Evolutionary conservation across 2,888 invertebrate genomes (phyloP).

Genomic region (Petrolisthes cinctipes): DNA sequence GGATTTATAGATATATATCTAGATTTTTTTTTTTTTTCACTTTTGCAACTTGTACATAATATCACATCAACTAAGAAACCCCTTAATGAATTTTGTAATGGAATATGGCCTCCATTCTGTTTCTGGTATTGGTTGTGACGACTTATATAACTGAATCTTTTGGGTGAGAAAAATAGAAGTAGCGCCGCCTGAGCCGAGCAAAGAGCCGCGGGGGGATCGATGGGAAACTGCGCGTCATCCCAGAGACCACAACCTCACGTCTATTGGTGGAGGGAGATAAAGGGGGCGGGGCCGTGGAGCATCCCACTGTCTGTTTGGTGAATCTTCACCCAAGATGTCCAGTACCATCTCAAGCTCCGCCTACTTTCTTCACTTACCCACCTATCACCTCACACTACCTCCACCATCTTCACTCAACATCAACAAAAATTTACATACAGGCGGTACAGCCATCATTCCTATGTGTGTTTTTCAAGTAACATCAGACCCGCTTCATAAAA

Average conservation of each 20-base stretch:
- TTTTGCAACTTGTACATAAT: too few relatives aligned
- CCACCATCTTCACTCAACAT: neutral
- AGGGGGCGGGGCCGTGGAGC: constrained; percentile 39
- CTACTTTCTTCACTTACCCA: constrained; percentile 26
- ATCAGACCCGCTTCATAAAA: neutral
- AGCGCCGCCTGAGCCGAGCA: neutral
- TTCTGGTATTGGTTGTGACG: too few relatives aligned
- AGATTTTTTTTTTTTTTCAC: too few relatives aligned
- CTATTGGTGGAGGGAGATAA: constrained; percentile 38
- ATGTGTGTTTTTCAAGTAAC: too few relatives aligned
- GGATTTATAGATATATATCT: too few relatives aligned
- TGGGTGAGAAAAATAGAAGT: neutral
- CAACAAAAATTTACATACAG: too few relatives aligned
- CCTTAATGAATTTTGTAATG: too few relatives aligned
- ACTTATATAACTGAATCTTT: neutral
- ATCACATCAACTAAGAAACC: too few relatives aligned
- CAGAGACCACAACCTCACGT: neutral
- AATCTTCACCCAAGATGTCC: constrained; percentile 43
- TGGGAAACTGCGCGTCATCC: constrained; percentile 14
- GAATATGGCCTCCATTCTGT: too few relatives aligned
- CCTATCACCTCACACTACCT: constrained; percentile 6
- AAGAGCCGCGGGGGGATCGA: neutral
- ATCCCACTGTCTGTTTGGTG: constrained; percentile 50
- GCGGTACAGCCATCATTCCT: too few relatives aligned
- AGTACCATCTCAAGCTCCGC: constrained; percentile 27